Base-by-base conservation (phyloP, 2,113 vertebrate genomes). In the Odocoileus virginianus region DNA sequence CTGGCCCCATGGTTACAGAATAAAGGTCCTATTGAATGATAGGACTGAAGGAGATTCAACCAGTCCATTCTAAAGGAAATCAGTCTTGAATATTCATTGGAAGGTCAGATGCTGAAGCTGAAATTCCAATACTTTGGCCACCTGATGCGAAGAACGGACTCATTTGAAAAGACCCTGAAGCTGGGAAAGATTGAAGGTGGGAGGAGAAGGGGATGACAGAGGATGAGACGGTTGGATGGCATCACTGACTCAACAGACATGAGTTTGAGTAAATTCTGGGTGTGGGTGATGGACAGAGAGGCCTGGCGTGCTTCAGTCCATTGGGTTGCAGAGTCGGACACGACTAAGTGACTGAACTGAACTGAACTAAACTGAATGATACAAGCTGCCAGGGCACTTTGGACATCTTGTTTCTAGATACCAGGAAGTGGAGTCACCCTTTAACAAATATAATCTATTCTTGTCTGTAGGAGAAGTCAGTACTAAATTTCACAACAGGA, bases 161-260 rank as follows among this genome's bases (percentile, higher is more conserved):
- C 64, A 21, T 2, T 71, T n/a, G 17, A 19, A 71, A 36, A 36
- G 33, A 36, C n/a, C 4, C 64, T 12, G n/a, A 36, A 71, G 19
- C 17, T 71, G n/a, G 19, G 9, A 71, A 71, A 71, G n/a, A 36
- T 36, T 12, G n/a, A 71, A 21, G n/a, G n/a, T 0, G 11, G n/a
- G n/a, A 16, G 9, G 4, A 36, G 19, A 71, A 71, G 21, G n/a
- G n/a, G 64, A 71, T 36, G 4, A 19, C 19, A 6, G 9, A 21
- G n/a, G 64, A 12, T 71, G 17, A 36, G 9, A 71, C 23, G n/a
- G 9, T 23, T 71, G 19, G 64, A 71, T 36, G n/a, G 19, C 64
- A 12, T 71, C 9, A 71, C 19, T 0, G 1, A 71, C 9, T 71
- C n/a, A 71, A 6, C 0, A 1, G 19, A 71, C n/a, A 36, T 36